Evolutionary conservation across 1,140 invertebrate genomes (phyloP), one percentile per base, ranked within the genome.

Genomic region (Polypedilum pembai): DNA sequence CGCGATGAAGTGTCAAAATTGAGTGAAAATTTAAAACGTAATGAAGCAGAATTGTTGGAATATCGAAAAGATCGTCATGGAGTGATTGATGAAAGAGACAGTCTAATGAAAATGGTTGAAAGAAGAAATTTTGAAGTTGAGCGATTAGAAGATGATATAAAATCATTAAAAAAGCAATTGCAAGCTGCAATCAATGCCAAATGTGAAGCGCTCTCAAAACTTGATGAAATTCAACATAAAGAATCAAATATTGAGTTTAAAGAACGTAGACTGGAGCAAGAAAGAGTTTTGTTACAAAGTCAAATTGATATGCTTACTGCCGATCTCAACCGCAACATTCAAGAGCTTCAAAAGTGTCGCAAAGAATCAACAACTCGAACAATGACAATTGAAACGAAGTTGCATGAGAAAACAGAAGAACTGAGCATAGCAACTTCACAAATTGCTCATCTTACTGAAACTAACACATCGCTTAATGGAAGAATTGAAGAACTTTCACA

Each of bases 321-420:
- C 76, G 92, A 95, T 82, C 82, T 96, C 1, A 87, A 88, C 72
- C 87, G 89, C 56, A 87, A 89, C 79, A 91, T 89, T 72, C 86
- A 88, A 8, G 92, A 95, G 84, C 81, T 95, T 40, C 87, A 93
- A 77, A 87, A 88, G 75, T 83, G 90, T 20, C 85, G 92, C 74
- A 85, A 91, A 40, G 93, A 96, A 78, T 88, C 90, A 78, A 89
- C 90, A 4, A 83, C 88, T 8, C 87, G 88, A 72, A 81, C 88
- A 18, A 83, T 96, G 24, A 85, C 89, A 75, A 84, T 94, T 8
- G 91, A 96, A 80, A 89, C 88, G 1, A 88, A 92, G 78, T 81
- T 96, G 7, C 84, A 89, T 21, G 88, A 92, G 77, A 92, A 91
- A 80, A 87, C 87, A 20, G 92, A 96, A 83, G 92, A 95, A 82